Base-by-base conservation (phyloP, 2,888 invertebrate species). In the Schizaphis graminum region DNA sequence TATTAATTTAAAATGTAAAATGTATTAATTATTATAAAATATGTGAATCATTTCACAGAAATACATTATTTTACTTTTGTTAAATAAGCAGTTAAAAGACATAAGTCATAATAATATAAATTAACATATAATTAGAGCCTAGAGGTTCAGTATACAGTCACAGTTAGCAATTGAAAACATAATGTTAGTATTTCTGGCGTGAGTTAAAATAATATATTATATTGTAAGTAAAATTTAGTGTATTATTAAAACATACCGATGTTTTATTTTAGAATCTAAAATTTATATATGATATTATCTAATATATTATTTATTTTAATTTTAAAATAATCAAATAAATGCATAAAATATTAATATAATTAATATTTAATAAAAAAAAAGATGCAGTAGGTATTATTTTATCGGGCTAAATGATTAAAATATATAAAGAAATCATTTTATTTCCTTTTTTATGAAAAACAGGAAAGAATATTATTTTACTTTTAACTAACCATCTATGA, bases 101-200 rank as follows among this genome's bases (percentile, higher is more conserved):
- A 92, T 67, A 35, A 87, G 35, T 86, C 67, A 49, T 61, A 77
- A 86, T 41, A 67, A 67, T 21, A 53, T 67, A 35, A 77, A 77
- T 77, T 35, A 49, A 41, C 28, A 88, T 57, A 53, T 47, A 86
- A 67, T 56, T 93, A 93, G 92, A 93, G 92, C 88, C 53, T 77
- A 89, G 92, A 93, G 92, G 77, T 89, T 89, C 92, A 93, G 92
- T 93, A 93, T 89, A 89, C 88, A 93, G 92, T 89, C 41, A 93
- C 88, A 93, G 92, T 93, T 93, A 89, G 16, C 28, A 56, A 21
- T 87, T 92, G 16, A 93, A 56, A 77, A 47, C 49, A 67, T 21
- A 89, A 86, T 35, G 44, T 91, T 91, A 47, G 41, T 57, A 44
- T 57, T 88, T 88, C 88, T 35, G 53, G n/a, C 21, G 53, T 47